Evolutionary conservation across 2,113 vertebrate species (phyloP), one percentile per base, ranked within the genome.

Genomic region (Sterna hirundo): DNA sequence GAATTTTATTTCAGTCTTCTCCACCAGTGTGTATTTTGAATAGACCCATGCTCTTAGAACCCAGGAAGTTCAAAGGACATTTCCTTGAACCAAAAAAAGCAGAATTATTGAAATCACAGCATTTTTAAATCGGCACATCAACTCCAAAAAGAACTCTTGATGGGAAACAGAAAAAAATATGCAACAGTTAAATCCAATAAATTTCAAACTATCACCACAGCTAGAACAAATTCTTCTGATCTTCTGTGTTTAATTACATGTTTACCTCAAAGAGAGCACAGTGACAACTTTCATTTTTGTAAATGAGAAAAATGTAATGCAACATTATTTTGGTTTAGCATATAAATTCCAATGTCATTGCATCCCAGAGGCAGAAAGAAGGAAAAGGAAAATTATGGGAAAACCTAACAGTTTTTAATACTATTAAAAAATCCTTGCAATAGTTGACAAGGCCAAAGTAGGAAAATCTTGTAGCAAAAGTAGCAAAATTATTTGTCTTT

Each of bases 151-250:
- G 26, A 75, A 19, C n/a, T 78, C 71, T 15, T 3, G 6, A 17
- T 2, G 60, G 10, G 10, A 54, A 88, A 38, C 2, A 0, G 0
- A 54, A 57, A 77, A 64, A 80, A 62, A 34, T 0, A 65, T 2
- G 20, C 42, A 70, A 44, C 36, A 82, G n/a, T 47, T 30, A 71
- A 78, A 88, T 32, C 46, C 15, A 90, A 71, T 25, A 55, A 46
- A 75, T 88, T 74, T 91, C 61, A 55, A 75, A 60, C 38, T 60
- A 79, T 30, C 49, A 60, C 44, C 30, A 57, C 5, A 51, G 74
- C 61, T 64, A 87, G 86, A 93, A 94, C 74, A 79, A 93, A 65
- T 72, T 82, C 38, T 91, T 86, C 60, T 72, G n/a, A 60, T 84
- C n/a, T 54, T 70, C 49, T 51, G 58, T 78, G 52, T 71, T 92